Base-by-base conservation (phyloP, 2,888 invertebrate genomes). In the Heliconius cydno region DNA sequence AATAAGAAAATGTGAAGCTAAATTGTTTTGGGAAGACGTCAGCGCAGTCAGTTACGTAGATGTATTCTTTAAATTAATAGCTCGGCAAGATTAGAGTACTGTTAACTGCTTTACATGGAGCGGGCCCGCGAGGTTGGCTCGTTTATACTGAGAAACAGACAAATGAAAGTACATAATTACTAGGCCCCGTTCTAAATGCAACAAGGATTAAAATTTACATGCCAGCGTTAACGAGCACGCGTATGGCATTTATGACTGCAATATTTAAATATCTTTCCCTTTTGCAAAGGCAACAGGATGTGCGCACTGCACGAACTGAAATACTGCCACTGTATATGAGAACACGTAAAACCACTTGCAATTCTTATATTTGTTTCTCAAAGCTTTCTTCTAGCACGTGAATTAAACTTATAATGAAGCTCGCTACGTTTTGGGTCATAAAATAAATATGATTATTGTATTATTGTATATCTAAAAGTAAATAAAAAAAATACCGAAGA, bases 161-260 rank as follows among this genome's bases (percentile, higher is more conserved):
- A 94, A 94, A 94, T 94, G 94, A 94, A 95, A 94, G 94, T 92
- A 94, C 92, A 92, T 95, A 95, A 94, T 94, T 94, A 95, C 94
- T 94, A 91, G 94, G 93, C 91, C 91, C 91, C 92, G 91, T 92
- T 94, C 92, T 92, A 92, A 93, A 94, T 94, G 94, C 94, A 94
- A 94, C 92, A 90, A 92, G 94, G 94, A 94, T 94, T 94, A 93
- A 90, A 92, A 94, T 94, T 94, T 92, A 93, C 93, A 93, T 93
- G 92, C 87, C 90, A 89, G 89, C 89, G 91, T 91, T 94, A 92
- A 94, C 93, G 85, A 91, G 91, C 89, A 93, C 93, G 93, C 92
- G 92, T 92, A 92, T 92, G 91, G 91, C 92, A 93, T 94, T 93
- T 94, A 93, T 94, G 93, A 93, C 91, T 91, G 90, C 90, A 86